Percentiles rank a stretch among this genome's conserved stretches.
Evolutionary conservation across 2,797 vertebrate species (phyloP).

Genomic region (Cyclura pinguis): DNA sequence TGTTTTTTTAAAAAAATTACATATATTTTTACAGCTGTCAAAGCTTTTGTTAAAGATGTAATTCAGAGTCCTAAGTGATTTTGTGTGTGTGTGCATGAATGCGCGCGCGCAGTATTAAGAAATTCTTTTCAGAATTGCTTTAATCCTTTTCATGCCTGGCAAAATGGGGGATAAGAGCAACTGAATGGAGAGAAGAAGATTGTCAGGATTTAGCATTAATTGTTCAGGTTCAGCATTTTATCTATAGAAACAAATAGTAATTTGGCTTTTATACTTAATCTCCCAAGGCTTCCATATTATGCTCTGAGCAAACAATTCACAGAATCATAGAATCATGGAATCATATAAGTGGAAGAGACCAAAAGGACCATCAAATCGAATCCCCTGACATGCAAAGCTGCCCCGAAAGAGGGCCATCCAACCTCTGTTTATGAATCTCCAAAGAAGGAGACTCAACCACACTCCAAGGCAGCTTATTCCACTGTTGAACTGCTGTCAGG

Average conservation of each 20-base stretch:
- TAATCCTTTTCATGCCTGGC: constrained; percentile 34
- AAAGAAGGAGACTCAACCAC: too few relatives aligned
- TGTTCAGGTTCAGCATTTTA: neutral
- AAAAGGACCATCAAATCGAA: too few relatives aligned
- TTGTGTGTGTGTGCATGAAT: neutral
- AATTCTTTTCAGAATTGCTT: constrained; percentile 44
- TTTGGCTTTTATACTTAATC: constrained; percentile 7
- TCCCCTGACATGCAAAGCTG: too few relatives aligned
- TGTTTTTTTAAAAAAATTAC: constrained; percentile 55
- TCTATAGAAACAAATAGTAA: constrained; percentile 34
- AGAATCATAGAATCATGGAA: too few relatives aligned
- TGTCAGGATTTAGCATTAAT: constrained; percentile 28
- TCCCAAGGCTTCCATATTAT: neutral
- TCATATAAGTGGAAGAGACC: too few relatives aligned
- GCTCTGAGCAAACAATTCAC: neutral
- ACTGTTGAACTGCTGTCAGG: too few relatives aligned
- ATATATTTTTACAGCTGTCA: constrained; percentile 69
- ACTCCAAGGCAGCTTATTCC: too few relatives aligned
- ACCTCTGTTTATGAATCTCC: too few relatives aligned
- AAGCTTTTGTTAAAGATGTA: constrained; percentile 65
- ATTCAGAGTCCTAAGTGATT: constrained; percentile 66
- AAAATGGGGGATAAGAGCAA: neutral
- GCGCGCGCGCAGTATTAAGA: constrained; percentile 32
- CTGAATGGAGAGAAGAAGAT: constrained; percentile 37
- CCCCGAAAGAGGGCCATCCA: too few relatives aligned